These are phyloP conservation scores for Dryomyza anilis DNA, from an alignment of 2,888 invertebrate genomes.

Conservation along the genomic window DNA sequence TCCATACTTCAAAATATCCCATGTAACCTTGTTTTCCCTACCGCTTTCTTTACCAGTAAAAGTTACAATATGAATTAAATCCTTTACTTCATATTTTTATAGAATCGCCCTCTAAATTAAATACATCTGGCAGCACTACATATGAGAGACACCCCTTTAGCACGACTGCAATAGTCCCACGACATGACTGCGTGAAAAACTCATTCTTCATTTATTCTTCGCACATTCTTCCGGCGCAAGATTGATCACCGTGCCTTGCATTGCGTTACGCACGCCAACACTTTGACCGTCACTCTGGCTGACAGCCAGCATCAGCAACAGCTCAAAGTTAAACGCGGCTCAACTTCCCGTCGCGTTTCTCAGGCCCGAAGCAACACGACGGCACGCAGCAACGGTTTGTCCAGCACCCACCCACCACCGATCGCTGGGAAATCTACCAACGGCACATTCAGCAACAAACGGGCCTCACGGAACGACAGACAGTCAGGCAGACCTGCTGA, in stretches of 20 bases:
- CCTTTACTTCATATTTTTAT: too few species aligned
- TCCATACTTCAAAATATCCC: too few species aligned
- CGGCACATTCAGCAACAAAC: neutral
- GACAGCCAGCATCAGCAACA: conserved; percentile 13
- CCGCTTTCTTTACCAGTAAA: too few species aligned
- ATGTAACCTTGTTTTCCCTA: too few species aligned
- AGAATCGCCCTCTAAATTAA: too few species aligned
- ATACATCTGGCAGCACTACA: too few species aligned
- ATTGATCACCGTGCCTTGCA: conserved; percentile 18
- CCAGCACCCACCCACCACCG: neutral
- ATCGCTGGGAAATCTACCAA: neutral
- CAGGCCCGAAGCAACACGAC: neutral
- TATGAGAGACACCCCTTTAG: too few species aligned
- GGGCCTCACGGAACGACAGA: neutral
- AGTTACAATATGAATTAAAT: too few species aligned
- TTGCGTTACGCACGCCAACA: conserved; percentile 18
- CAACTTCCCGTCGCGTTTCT: conserved; percentile 1
- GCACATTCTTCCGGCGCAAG: neutral
- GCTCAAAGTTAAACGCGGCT: neutral
- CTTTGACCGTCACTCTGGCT: neutral
- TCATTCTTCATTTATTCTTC: too few species aligned
- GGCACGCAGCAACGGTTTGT: conserved; percentile 4
- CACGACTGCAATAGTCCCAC: too few species aligned
- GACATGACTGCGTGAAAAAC: too few species aligned
- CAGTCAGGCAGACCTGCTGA: neutral